phyloP scores from a whole-genome alignment of 2,113 vertebrate species.

The Chloebia gouldiae region DNA sequence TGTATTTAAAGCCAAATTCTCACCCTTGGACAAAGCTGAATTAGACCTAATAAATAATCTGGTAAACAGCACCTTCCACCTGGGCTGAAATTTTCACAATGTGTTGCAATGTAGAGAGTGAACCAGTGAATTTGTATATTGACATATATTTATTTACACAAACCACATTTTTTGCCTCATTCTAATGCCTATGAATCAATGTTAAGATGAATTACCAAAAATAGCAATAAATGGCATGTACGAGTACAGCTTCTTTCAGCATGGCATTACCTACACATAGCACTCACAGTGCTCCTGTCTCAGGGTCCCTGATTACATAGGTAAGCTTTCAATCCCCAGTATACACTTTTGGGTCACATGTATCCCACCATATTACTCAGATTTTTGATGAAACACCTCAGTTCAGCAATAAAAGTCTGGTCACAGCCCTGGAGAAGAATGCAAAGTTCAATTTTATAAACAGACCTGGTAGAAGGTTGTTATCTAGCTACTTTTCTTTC shows the following conservation, averaged over 20 bases:
- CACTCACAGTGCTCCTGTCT: not conserved
- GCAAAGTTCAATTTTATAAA: slow-evolving; percentile 45
- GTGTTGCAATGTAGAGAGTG: not conserved
- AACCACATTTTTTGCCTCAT: not conserved
- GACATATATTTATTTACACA: not conserved
- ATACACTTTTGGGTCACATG: not conserved
- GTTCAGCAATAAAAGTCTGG: not conserved
- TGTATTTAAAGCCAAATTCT: not conserved
- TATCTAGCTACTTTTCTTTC: not conserved
- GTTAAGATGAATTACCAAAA: not conserved
- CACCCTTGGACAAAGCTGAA: not conserved
- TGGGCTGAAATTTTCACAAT: not conserved
- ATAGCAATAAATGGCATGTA: not conserved
- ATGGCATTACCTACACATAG: not conserved
- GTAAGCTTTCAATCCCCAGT: not conserved
- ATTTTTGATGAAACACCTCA: not conserved
- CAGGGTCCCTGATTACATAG: fast-evolving
- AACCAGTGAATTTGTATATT: not conserved
- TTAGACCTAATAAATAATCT: not conserved
- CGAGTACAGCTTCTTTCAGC: not conserved
- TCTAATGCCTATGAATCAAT: not conserved
- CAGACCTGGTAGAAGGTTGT: slow-evolving; percentile 21
- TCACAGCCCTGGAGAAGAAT: not conserved
- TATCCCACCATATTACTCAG: not conserved
- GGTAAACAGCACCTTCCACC: not conserved